Percentiles rank a stretch among this genome's conserved stretches.
Evolutionary conservation across 2,888 invertebrate species (phyloP).

Genomic region (Thereva unica): DNA sequence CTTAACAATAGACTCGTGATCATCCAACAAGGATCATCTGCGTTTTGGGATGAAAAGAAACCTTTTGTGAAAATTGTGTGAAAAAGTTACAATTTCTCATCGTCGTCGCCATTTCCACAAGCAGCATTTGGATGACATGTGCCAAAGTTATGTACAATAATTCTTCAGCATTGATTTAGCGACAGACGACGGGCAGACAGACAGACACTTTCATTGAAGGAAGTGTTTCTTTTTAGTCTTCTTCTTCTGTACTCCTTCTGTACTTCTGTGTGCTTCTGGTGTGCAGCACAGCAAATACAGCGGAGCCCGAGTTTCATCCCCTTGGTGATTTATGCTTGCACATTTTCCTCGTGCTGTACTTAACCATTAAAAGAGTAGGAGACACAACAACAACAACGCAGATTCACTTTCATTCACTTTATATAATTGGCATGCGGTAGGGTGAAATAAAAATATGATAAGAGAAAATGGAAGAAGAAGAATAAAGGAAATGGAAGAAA

Average conservation of each 20-base stretch:
- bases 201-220: too few relatives aligned
- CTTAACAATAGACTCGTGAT: too few relatives aligned
- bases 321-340: background rate
- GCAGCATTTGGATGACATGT: constrained; percentile 23
- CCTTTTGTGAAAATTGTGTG: background rate
- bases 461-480: background rate
- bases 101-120: background rate
- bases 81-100: constrained; percentile 1
- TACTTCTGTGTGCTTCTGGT: too few relatives aligned
- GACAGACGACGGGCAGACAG: too few relatives aligned
- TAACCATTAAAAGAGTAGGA: background rate
- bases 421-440: too few relatives aligned
- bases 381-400: too few relatives aligned
- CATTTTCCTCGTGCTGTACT: background rate
- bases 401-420: constrained; percentile 9
- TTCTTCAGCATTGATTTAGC: constrained; percentile 15
- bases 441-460: background rate
- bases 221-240: too few relatives aligned
- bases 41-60: too few relatives aligned
- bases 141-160: background rate
- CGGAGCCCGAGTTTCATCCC: too few relatives aligned
- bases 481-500: background rate
- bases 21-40: too few relatives aligned
- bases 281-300: too few relatives aligned
- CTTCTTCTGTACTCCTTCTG: too few relatives aligned